Base-by-base conservation (phyloP, 1,140 invertebrate genomes). In the Hypsibius dujardini region DNA sequence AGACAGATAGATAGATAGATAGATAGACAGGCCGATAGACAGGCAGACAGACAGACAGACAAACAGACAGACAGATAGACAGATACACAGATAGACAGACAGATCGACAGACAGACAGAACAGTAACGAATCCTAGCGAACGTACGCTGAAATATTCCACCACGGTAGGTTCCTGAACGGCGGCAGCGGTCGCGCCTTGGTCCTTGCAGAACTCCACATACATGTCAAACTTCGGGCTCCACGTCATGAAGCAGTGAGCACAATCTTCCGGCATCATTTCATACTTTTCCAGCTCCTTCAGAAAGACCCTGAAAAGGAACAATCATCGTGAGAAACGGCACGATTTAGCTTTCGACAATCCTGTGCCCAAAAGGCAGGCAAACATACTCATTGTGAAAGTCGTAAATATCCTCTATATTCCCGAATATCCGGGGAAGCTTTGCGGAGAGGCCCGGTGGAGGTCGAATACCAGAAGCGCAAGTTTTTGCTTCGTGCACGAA, bases 141-240 rank as follows among this genome's bases (percentile, higher is more conserved):
- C 73, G 73, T 75, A 82, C 81, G 75, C 79, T 77, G 76, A 83
- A 83, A 74, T 81, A 83, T 75, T 46, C 79, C 79, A 56, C 91
- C 90, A 47, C 87, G 88, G 79, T 94, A 50, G 70, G 88, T 76
- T 91, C 86, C 47, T 97, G 91, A 59, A 98, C 83, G 47, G 95
- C 81, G 71, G 90, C 88, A 81, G 97, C 97, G 71, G 92, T 95
- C 78, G 95, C 90, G 1, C 94, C 92, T 80, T 98, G 98, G 80
- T 98, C 98, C 79, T 94, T 95, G 80, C 95, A 98, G 79, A 98
- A 98, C 74, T 89, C 88, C n/a, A 98, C 94, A 80, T 97, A 94
- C 84, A 96, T 95, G 80, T 95, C 92, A 80, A 98, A 98, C 80
- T 95, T 93, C 47, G 88, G 86, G 74, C 93, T 92, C 92, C 94